Conservation (phyloP, 2,888 invertebrate genomes). For the Bruchidius siliquastri region DNA sequence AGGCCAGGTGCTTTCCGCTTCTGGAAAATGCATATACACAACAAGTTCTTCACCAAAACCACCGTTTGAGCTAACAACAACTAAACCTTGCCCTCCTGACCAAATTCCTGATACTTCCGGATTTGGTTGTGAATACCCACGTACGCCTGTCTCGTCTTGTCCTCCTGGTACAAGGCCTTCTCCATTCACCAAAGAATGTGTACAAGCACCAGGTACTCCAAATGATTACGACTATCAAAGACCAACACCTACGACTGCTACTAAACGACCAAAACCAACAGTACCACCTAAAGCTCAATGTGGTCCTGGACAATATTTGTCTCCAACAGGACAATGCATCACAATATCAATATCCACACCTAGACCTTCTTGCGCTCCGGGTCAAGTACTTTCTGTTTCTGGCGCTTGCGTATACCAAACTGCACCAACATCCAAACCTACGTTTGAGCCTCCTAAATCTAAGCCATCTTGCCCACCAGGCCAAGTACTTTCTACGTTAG, state of each 20-base stretch:
- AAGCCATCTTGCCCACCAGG: slow-evolving; percentile 14
- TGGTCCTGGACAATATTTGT: slow-evolving; percentile 9
- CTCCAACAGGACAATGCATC: slow-evolving; percentile 9
- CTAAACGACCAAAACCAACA: background rate
- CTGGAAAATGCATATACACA: slow-evolving; percentile 19
- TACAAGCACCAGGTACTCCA: background rate
- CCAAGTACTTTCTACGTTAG: slow-evolving; percentile 9
- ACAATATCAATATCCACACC: slow-evolving; percentile 4
- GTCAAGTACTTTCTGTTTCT: slow-evolving; percentile 10
- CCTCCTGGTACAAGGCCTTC: background rate
- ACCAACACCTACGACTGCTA: background rate
- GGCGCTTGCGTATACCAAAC: slow-evolving; percentile 16
- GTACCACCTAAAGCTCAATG: background rate
- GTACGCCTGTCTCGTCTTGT: slow-evolving; percentile 5
- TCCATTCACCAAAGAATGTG: background rate
- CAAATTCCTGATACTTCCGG: slow-evolving; percentile 16
- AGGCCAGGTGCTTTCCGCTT: slow-evolving; percentile 14
- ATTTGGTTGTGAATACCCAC: slow-evolving; percentile 18
- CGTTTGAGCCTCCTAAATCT: background rate
- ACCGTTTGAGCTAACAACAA: slow-evolving; percentile 5
- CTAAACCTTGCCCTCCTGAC: slow-evolving; percentile 44
- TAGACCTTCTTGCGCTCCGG: slow-evolving; percentile 2
- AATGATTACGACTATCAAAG: background rate
- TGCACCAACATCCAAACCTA: slow-evolving; percentile 6
- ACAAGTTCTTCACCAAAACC: slow-evolving; percentile 15